A percentile compares a stretch with the other conserved stretches of the same genome.
Conservation (phyloP, 2,797 vertebrate genomes). For the Schizopygopsis pylzovi region DNA sequence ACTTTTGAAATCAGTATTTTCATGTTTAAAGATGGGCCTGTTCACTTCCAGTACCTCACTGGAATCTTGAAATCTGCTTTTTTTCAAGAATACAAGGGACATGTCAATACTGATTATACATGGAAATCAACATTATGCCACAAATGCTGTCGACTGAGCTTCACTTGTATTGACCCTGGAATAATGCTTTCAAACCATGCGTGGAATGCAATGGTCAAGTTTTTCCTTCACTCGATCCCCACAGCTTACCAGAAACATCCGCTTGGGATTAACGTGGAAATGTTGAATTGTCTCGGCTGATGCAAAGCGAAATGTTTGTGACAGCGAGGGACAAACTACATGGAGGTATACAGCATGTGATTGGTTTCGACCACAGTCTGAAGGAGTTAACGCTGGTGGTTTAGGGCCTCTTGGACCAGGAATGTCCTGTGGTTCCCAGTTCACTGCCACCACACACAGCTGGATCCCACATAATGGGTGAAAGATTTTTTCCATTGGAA, state of each 20-base stretch:
- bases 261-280: slow-evolving; percentile 48
- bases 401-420: slow-evolving; percentile 74
- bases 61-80: too few relatives aligned
- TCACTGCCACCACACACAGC: slow-evolving; percentile 80
- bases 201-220: slow-evolving; percentile 63
- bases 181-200: slow-evolving; percentile 59
- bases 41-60: neutral
- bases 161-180: neutral
- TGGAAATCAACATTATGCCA: neutral
- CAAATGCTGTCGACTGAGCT: neutral
- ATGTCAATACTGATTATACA: neutral
- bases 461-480: slow-evolving; percentile 80
- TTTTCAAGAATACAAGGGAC: neutral
- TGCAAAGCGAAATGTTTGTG: slow-evolving; percentile 36
- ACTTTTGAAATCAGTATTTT: neutral
- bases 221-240: slow-evolving; percentile 57
- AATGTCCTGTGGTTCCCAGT: slow-evolving; percentile 80
- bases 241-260: slow-evolving; percentile 46
- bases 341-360: slow-evolving; percentile 29
- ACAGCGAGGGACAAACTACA: slow-evolving; percentile 26
- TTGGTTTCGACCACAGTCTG: slow-evolving; percentile 67
- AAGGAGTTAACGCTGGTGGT: slow-evolving; percentile 73
- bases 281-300: slow-evolving; percentile 34
- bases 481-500: slow-evolving; percentile 83
- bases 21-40: neutral